A percentile compares a stretch with the other conserved stretches of the same genome.
Conservation (phyloP, 1,140 invertebrate species). For the Diachasma alloeum region DNA sequence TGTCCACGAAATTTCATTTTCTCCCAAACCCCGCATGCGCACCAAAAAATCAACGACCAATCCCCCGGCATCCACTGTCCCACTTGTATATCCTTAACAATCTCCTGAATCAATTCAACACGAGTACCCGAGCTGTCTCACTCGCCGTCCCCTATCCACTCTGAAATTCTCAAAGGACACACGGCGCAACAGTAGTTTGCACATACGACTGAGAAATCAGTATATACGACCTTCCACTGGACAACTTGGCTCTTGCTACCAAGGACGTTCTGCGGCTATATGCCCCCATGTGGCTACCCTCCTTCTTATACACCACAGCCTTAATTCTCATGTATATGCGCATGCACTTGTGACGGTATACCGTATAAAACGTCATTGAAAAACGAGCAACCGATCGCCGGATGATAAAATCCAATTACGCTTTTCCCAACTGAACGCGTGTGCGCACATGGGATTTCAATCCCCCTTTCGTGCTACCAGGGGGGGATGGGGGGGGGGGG, state of each 20-base stretch:
- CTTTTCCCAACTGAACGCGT: slow-evolving; percentile 22
- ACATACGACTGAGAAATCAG: not conserved
- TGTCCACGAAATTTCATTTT: too few species aligned
- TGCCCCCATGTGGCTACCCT: not conserved
- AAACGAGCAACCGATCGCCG: not conserved
- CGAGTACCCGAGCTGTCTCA: not conserved
- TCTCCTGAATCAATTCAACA: slow-evolving; percentile 12
- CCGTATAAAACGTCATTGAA: slow-evolving; percentile 5
- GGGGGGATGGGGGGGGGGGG: not conserved
- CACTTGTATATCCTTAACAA: slow-evolving; percentile 21
- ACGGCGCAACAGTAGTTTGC: not conserved
- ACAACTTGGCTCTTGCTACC: not conserved
- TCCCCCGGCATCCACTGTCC: too few species aligned
- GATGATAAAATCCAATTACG: slow-evolving; percentile 49
- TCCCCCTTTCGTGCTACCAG: not conserved
- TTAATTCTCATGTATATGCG: not conserved
- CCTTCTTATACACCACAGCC: not conserved
- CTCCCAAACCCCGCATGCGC: too few species aligned
- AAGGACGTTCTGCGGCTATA: not conserved
- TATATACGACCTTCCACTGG: not conserved
- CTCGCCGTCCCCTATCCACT: not conserved
- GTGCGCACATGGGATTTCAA: not conserved
- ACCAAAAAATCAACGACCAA: too few species aligned
- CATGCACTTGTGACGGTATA: slow-evolving; percentile 12
- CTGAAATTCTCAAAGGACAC: not conserved